Base-by-base conservation (phyloP, 2,113 vertebrate genomes). In the Turdus rufiventris region DNA sequence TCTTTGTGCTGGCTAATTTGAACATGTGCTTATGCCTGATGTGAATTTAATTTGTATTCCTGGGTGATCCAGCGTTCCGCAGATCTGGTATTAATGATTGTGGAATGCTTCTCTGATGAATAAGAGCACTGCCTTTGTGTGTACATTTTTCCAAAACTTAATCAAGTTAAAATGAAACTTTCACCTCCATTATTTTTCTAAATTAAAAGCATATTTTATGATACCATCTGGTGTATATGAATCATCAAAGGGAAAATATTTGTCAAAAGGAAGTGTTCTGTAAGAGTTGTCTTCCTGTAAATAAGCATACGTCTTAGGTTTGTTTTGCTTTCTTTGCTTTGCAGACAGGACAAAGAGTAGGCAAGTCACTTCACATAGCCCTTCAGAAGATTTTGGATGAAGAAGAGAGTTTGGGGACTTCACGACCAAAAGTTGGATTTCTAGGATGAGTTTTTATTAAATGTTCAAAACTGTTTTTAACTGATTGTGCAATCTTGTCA, bases 391-490 rank as follows among this genome's bases (percentile, higher is more conserved):
- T 98, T 53, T 97, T 99, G 83, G 97, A 98, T 78, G 98, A 99
- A 96, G 99, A 99, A 88, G 99, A 99, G 92, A 97, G 93, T 93
- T 93, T 99, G 86, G 99, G 99, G 34, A 97, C 97, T 47, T 98
- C 98, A 53, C 97, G 98, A 72, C 98, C 98, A 91, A 99, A 99
- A 97, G 98, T 99, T 33, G 99, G 99, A 68, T 99, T 99, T 97
- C 97, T 99, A 31, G 98, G 98, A 80, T 99, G 97, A 98, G 7
- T 57, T 92, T 28, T 50, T 56, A 63, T 91, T 58, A 96, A 94
- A 96, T 43, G 50, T 47, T 66, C n/a, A 60, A 56, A 91, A 40
- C 60, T 74, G 40, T 25, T 94, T 89, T 85, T 89, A 81, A 89
- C 28, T n/a, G 61, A 14, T 85, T 70, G 68, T 83, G 40, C 18